Evolutionary conservation across 1,140 invertebrate genomes (phyloP), one percentile per base, ranked within the genome.

Genomic region (Platyscapa corneri): DNA sequence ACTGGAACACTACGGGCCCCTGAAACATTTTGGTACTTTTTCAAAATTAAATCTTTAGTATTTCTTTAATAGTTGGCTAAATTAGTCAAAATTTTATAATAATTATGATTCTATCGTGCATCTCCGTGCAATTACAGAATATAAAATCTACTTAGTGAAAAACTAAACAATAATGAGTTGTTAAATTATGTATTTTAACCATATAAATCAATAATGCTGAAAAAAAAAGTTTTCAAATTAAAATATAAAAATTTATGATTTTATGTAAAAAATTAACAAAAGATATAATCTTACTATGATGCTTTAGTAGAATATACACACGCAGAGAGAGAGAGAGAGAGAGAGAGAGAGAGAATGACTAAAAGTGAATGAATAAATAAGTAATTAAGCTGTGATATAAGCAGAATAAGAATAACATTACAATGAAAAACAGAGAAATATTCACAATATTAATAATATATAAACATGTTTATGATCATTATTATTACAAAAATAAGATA

Each of bases 1-100:
- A 97, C 96, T 23, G 96, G 96, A 83, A 98, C 97, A 91, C 95
- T 97, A 88, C 96, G 94, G 60, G 97, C 97, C 89, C 96, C 97
- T 97, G 93, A 84, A 93, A 93, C 64, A 83, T 34, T 32, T 64
- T 64, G 8, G 34, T 34, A 70, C 75, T 85, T 64, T n/a, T 23
- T 53, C 30, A 77, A 60, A 79, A 42, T 83, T 34, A 30, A 77
- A 79, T 7, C 49, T 81, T 37, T 8, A 8, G 6, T 70, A 16
- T 0, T 23, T 70, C 14, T 0, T 23, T 53, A 53, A 53, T 10
- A n/a, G n/a, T n/a, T n/a, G n/a, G n/a, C n/a, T n/a, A n/a, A n/a
- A n/a, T n/a, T n/a, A n/a, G n/a, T n/a, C n/a, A n/a, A n/a, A n/a
- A n/a, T n/a, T n/a, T n/a, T 53, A 53, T 53, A 53, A 53, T 72